phyloP scores from a whole-genome alignment of 2,113 vertebrate species.

The Lophotis ruficrista region DNA sequence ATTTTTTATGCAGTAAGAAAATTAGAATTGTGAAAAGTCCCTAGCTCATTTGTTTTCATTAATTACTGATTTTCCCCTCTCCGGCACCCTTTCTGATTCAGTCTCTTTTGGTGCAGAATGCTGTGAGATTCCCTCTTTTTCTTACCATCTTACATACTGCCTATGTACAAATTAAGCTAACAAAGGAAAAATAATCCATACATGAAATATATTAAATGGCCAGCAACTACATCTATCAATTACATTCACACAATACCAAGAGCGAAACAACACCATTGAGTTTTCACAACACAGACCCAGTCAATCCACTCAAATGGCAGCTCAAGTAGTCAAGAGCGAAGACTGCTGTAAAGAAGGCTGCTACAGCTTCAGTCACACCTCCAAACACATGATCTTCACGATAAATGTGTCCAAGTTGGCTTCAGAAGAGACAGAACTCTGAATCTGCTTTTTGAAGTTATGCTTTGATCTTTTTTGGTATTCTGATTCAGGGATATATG shows the following conservation, averaged over 20 bases:
- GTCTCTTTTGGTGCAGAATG: background rate
- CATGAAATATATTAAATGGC: background rate
- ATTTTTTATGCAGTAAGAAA: background rate
- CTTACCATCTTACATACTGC: background rate
- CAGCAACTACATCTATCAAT: background rate
- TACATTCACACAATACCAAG: background rate
- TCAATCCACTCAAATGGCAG: background rate
- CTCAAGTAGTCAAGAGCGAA: background rate
- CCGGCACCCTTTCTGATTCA: background rate
- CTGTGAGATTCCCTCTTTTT: background rate
- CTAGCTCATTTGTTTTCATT: background rate
- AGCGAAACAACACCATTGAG: background rate
- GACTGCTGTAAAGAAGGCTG: background rate
- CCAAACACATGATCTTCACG: background rate
- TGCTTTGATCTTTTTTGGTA: conserved; percentile 3
- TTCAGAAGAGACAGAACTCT: conserved; percentile 4
- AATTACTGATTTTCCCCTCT: background rate
- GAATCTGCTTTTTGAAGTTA: conserved; percentile 4
- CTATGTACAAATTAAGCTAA: background rate
- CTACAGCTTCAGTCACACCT: background rate
- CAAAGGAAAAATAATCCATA: background rate
- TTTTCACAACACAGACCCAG: background rate
- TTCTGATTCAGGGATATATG: background rate
- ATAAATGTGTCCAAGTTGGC: background rate
- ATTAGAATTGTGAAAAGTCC: background rate